Conservation (phyloP, 1,140 invertebrate genomes). For the Limonius californicus region DNA sequence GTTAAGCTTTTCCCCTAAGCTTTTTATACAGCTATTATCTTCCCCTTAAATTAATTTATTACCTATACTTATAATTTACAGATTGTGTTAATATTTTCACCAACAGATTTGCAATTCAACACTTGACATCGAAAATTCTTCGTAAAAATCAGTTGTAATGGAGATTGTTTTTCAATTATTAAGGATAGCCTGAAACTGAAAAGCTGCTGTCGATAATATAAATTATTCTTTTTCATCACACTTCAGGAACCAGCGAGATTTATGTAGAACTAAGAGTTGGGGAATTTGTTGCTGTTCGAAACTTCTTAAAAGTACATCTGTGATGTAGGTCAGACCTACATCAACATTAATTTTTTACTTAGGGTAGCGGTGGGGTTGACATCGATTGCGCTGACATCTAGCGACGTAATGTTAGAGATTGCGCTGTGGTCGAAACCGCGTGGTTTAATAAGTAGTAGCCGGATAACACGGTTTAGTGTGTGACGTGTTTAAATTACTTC, state of each 20-base stretch:
- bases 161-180: no score
- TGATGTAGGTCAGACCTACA: constrained; percentile 13
- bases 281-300: neutral
- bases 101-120: no score
- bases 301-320: neutral
- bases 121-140: no score
- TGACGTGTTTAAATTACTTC: constrained; percentile 3
- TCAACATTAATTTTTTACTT: constrained; percentile 12
- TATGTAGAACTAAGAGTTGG: neutral
- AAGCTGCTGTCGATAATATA: neutral
- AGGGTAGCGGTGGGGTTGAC: constrained; percentile 17
- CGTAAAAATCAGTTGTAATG: no score
- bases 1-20: no score
- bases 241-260: neutral
- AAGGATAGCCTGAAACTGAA: no score
- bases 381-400: constrained; percentile 24
- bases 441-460: constrained; percentile 9
- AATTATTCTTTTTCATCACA: neutral
- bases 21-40: no score
- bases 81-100: no score
- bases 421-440: constrained; percentile 23
- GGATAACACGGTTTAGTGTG: constrained; percentile 9
- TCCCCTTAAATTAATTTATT: no score
- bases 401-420: constrained; percentile 23
- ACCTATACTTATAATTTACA: no score